Conservation (phyloP, 1,140 invertebrate species). For the Drosophila rufa region DNA sequence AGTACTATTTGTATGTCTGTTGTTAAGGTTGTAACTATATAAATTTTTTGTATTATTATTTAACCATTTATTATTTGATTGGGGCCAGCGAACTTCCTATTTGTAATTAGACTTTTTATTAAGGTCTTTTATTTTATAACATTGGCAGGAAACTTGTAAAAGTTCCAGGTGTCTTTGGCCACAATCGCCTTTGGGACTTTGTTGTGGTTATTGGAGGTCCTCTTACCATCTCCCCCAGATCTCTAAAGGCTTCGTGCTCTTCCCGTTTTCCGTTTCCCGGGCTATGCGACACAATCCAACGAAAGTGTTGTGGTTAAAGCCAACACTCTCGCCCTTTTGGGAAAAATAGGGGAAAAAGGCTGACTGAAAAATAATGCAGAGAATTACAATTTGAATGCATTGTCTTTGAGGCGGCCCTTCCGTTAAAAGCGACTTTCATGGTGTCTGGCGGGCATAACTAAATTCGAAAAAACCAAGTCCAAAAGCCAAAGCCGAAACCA, state of each 20-base stretch:
- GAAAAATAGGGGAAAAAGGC: slow-evolving; percentile 4
- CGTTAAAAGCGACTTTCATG: slow-evolving; percentile 65
- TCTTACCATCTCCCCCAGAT: slow-evolving; percentile 18
- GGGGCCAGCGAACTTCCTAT: not conserved
- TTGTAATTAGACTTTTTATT: slow-evolving; percentile 15
- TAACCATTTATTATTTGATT: not conserved
- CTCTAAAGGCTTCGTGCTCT: slow-evolving; percentile 24
- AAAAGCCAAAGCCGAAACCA: slow-evolving; percentile 64
- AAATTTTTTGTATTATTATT: not conserved
- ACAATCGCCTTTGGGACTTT: slow-evolving; percentile 38
- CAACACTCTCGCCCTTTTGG: slow-evolving; percentile 45
- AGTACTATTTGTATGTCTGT: not conserved
- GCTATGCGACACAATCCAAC: slow-evolving; percentile 45
- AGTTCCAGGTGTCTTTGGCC: slow-evolving; percentile 45
- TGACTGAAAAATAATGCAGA: slow-evolving; percentile 37
- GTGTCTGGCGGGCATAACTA: slow-evolving; percentile 46
- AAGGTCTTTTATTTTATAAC: slow-evolving; percentile 9
- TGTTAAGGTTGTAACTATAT: slow-evolving; percentile 3
- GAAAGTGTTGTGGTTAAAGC: slow-evolving; percentile 56
- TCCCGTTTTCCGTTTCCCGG: slow-evolving; percentile 31
- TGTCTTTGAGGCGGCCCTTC: slow-evolving; percentile 73
- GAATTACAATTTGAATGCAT: slow-evolving; percentile 73
- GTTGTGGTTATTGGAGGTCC: slow-evolving; percentile 47
- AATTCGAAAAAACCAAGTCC: slow-evolving; percentile 21
- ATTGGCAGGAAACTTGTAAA: slow-evolving; percentile 20